Conservation (phyloP, 2,797 vertebrate species). For the Alca torda region DNA sequence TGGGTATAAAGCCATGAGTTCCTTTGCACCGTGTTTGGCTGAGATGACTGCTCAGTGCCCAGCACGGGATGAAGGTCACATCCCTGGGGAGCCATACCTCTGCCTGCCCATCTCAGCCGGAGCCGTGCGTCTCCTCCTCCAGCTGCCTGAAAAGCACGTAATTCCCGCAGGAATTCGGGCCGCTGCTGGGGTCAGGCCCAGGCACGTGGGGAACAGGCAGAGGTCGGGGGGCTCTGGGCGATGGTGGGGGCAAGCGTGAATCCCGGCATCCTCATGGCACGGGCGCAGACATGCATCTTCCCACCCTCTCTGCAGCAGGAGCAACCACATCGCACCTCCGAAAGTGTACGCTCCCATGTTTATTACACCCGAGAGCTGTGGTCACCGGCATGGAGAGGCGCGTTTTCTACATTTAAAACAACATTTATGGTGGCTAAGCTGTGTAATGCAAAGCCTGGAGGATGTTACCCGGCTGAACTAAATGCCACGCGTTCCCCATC, state of each 20-base stretch:
- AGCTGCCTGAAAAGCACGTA: background rate
- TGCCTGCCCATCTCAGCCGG: rapidly evolving
- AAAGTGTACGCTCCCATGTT: rapidly evolving
- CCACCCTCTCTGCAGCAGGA: background rate
- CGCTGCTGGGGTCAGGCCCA: background rate
- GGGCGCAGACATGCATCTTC: rapidly evolving
- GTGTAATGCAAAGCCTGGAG: background rate
- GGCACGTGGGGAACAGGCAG: background rate
- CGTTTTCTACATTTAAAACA: background rate
- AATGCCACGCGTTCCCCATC: rapidly evolving
- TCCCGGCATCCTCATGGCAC: background rate
- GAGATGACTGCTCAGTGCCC: background rate
- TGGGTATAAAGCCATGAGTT: background rate
- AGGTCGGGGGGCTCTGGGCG: background rate
- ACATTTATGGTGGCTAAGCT: background rate
- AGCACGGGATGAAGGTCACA: rapidly evolving
- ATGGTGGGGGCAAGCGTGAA: background rate
- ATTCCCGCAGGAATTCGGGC: rapidly evolving
- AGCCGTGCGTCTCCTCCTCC: background rate
- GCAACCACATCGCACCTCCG: rapidly evolving
- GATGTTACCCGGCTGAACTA: background rate
- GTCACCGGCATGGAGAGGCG: rapidly evolving
- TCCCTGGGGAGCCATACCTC: background rate
- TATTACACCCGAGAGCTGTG: background rate
- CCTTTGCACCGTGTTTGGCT: background rate